Evolutionary conservation across 1,140 invertebrate genomes (phyloP).

Genomic region (Camponotus pennsylvanicus): DNA sequence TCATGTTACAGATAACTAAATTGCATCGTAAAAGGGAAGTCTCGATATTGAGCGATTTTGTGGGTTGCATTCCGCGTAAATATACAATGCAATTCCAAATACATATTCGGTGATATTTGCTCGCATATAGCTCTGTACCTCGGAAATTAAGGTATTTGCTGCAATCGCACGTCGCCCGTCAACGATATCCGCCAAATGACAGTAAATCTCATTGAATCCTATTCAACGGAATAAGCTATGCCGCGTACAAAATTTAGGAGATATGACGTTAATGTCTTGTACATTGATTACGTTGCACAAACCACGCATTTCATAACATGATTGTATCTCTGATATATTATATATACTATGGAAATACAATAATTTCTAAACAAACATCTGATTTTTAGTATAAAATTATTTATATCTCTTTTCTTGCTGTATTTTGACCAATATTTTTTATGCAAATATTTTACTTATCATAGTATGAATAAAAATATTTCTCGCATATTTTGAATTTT

Average conservation of each 20-base stretch:
- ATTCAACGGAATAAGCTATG: conserved; percentile 52
- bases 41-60: conserved; percentile 4
- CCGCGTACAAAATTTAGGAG: conserved; percentile 53
- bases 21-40: neutral
- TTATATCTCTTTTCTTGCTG: neutral
- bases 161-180: conserved; percentile 54
- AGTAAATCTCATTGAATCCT: conserved; percentile 57
- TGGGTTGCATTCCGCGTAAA: conserved; percentile 32
- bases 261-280: conserved; percentile 40
- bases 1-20: neutral
- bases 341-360: neutral
- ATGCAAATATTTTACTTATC: too few species aligned
- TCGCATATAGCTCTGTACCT: neutral
- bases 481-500: neutral
- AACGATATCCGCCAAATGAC: conserved; percentile 50
- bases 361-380: neutral
- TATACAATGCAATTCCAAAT: conserved; percentile 43
- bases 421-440: neutral
- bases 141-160: conserved; percentile 60
- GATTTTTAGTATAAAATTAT: neutral
- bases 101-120: conserved; percentile 38
- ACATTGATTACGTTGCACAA: neutral
- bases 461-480: neutral
- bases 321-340: neutral
- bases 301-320: neutral